Base-by-base conservation (phyloP, 2,888 invertebrate species). In the Platynereis dumerilii region DNA sequence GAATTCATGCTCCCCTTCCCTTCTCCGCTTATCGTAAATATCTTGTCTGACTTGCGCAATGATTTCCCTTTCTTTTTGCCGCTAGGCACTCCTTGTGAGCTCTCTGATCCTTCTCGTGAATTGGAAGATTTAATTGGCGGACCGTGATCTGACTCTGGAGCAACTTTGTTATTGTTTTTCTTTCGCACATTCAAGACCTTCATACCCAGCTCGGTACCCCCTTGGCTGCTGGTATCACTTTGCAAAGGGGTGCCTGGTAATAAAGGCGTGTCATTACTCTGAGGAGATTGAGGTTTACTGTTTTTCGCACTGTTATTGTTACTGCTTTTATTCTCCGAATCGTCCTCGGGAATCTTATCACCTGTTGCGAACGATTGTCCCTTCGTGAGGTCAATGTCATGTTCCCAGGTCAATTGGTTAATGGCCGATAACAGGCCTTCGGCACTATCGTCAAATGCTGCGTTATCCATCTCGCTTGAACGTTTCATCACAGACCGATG, bases 391-490 rank as follows among this genome's bases (percentile, higher is more conserved):
- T 83, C 89, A 65, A 91, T 85, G 79, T 94, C 92, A 73, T 90
- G 90, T 12, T 92, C 90, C 83, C 92, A 92, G 0, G 92, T 90
- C 87, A 94, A 90, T 60, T 65, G 65, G 34, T 75, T 75, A 26
- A 84, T 72, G 2, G 83, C 82, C 24, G 75, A 66, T 20, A 74
- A 44, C 15, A 77, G 61, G 17, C 66, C 67, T n/a, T 52, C 66
- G n/a, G 59, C 64, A 15, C 34, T 22, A 17, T 55, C 26, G 17
- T 48, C 48, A 7, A 20, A n/a, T 22, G 5, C 61, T 26, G 29
- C 54, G 17, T 12, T 15, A 12, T 54, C 26, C n/a, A 20, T 26
- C 22, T 52, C 53, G 17, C 17, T 34, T 1, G 52, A 39, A 17
- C 15, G n/a, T 22, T 54, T 15, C 27, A 67, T 57, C 22, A 28